Evolutionary conservation across 2,797 vertebrate genomes (phyloP), one percentile per base, ranked within the genome.

Genomic region (Phoxinus dragarum): DNA sequence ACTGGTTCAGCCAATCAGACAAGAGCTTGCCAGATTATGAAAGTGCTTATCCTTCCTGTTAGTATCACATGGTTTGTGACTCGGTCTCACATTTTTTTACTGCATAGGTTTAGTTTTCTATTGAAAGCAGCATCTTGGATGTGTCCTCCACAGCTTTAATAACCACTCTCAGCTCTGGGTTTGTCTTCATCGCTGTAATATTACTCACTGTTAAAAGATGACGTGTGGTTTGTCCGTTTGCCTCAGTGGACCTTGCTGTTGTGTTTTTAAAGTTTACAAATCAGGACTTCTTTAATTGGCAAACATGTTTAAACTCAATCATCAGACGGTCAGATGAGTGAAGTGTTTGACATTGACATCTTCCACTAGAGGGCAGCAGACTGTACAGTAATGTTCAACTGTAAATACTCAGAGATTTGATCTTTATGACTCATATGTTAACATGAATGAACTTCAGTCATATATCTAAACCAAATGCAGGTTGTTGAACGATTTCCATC

Each of bases 331-430:
- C 27, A 54, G 38, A 36, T 38, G 47, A 54, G 36, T 27, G 68
- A 86, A 79, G 68, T 42, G 27, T 71, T 73, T 52, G 42, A 76
- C 52, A 68, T 40, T 86, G 76, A 64, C 72, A 86, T 77, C 61
- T 52, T 12, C 80, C 75, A 89, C 84, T 84, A 89, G 82, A 91
- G 79, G 86, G 91, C 90, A 84, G 80, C 86, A 88, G 82, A 79
- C 61, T 16, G 40, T 82, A 66, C 76, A 67, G 54, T 67, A 80
- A 27, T 68, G 19, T 64, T 47, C n/a, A 54, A 72, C 56, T 81
- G 44, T 64, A 88, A 40, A 75, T 42, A 61, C 14, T 72, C 52
- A 78, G 4, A 80, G 42, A 34, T 12, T 19, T 68, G 40, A 8
- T 73, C n/a, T 38, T n/a, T 34, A 38, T 81, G 19, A 0, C 4